Evolutionary conservation across 30 jellyfish, hydroid and myxozoan genomes (phyloP).

Genomic region (Hydra vulgaris): DNA sequence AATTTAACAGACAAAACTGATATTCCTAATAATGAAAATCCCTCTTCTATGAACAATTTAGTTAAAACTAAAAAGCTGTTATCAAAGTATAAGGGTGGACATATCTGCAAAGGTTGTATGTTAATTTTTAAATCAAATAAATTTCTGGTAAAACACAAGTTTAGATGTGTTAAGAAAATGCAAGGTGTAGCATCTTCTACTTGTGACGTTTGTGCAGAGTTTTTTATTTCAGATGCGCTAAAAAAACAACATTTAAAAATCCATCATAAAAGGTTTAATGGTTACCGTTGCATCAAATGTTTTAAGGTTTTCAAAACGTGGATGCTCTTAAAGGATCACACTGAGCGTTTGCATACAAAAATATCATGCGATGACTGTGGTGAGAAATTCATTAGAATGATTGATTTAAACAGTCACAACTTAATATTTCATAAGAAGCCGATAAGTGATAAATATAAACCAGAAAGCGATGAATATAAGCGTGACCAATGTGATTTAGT

Average conservation of each 20-base stretch:
- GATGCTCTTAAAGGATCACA: constrained; percentile 66
- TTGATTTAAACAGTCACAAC: constrained; percentile 44
- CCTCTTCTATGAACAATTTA: too few species aligned
- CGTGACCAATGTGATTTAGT: constrained; percentile 64
- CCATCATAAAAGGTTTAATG: constrained; percentile 48
- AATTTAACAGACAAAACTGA: not conserved
- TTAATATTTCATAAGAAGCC: constrained; percentile 46
- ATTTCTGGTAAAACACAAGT: not conserved
- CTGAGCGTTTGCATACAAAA: constrained; percentile 46
- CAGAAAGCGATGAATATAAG: constrained; percentile 52
- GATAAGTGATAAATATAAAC: constrained; percentile 17
- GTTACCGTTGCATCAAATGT: constrained; percentile 72
- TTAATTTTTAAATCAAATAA: constrained; percentile 21
- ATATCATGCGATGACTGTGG: constrained; percentile 53
- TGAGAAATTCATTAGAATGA: constrained; percentile 41
- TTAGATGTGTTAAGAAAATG: constrained; percentile 9
- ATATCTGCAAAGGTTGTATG: constrained; percentile 19
- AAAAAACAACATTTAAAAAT: constrained; percentile 48
- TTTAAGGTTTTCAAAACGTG: constrained; percentile 61
- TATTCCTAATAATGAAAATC: not conserved
- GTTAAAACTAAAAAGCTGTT: too few species aligned
- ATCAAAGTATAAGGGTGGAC: not conserved
- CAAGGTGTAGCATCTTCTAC: not conserved
- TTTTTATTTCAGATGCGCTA: constrained; percentile 40
- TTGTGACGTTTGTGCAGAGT: constrained; percentile 53